Base-by-base conservation (phyloP, 2,113 vertebrate genomes). In the Accipiter virgatus region DNA sequence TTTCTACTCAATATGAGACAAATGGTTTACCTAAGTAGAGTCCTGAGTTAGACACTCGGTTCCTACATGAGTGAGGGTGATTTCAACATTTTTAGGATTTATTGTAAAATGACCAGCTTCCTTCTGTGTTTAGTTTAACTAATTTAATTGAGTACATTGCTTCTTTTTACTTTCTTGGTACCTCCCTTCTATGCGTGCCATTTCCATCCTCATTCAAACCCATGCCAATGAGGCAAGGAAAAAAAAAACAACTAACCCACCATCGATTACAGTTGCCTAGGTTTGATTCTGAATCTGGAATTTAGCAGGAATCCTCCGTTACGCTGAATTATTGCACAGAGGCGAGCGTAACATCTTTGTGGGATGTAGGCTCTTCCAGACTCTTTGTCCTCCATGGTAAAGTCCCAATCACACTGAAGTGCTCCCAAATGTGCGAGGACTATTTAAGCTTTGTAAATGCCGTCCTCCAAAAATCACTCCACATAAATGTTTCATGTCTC, bases 401-500 rank as follows among this genome's bases (percentile, higher is more conserved):
- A 95, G 95, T 97, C 95, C 95, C 96, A 97, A 97, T 97, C 97
- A 97, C 81, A 86, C 80, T 97, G 96, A 97, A 97, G 95, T 98
- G 93, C 85, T 97, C 96, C 97, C 97, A 86, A 96, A 97, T 97
- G 96, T 61, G 87, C 31, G 52, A 97, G 93, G 93, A 92, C 95
- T 95, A 96, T 97, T 98, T 97, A 96, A 97, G 96, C 97, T 97
- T 96, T 94, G 88, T 98, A 96, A 98, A 97, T 86, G 92, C 97
- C 7, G 89, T 94, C 97, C 97, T 98, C 96, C 93, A 95, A 96
- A 97, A 97, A 88, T 94, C 95, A 93, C 90, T 97, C 68, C 71
- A 97, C 95, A 98, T 98, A 92, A 98, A 98, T 98, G 98, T 98
- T 98, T 98, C 97, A 98, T 97, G 97, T 96, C 90, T 95, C 88